A percentile compares a stretch with the other conserved stretches of the same genome.
Conservation (phyloP, 2,797 vertebrate species). For the Acomys russatus region DNA sequence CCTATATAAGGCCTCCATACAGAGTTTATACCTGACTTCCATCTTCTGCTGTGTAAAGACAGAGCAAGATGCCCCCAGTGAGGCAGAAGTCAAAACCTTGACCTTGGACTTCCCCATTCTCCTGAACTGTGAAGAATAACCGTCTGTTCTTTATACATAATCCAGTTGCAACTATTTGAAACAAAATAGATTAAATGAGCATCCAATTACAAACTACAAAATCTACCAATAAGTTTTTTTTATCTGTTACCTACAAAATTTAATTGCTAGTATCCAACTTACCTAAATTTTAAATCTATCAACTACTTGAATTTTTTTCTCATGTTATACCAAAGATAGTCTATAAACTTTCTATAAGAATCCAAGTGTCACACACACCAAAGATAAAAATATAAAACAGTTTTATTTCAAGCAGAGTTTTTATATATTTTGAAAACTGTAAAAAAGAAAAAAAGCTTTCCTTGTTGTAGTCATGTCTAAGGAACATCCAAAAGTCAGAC, state of each 20-base stretch:
- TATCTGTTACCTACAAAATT: background rate
- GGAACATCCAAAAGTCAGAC: background rate
- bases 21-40: background rate
- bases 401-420: background rate
- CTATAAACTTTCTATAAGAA: background rate
- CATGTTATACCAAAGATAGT: background rate
- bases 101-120: background rate
- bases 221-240: background rate
- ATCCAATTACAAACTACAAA: background rate
- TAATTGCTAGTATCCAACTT: background rate
- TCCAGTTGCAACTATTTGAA: background rate
- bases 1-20: background rate
- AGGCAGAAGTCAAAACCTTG: background rate
- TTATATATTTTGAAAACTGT: background rate
- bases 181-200: background rate
- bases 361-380: background rate
- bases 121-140: background rate
- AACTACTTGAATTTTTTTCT: background rate
- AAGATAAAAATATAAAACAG: background rate
- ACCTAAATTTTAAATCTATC: background rate
- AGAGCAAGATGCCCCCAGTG: background rate
- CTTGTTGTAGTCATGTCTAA: background rate
- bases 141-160: background rate
- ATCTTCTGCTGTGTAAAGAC: background rate
- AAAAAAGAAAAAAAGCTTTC: background rate